Conservation (phyloP, 1,140 invertebrate species). For the Drosophila saltans region DNA sequence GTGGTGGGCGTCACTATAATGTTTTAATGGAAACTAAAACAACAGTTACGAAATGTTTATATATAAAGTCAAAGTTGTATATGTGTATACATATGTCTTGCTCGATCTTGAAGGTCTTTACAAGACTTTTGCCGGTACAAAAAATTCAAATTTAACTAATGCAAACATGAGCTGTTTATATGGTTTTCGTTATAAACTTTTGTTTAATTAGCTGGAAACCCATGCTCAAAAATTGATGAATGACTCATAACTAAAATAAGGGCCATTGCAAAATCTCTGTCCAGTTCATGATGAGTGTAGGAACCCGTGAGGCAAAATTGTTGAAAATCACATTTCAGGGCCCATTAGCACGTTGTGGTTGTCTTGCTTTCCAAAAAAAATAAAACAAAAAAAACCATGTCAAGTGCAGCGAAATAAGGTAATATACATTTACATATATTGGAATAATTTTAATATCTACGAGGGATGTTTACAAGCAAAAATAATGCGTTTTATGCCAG, state of each 20-base stretch:
- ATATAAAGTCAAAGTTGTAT: no score
- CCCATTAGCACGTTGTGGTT: constrained; percentile 75
- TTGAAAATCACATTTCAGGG: constrained; percentile 62
- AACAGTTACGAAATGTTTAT: constrained; percentile 52
- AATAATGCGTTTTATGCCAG: constrained; percentile 50
- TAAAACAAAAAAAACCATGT: constrained; percentile 60
- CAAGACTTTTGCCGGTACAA: constrained; percentile 35
- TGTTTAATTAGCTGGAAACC: constrained; percentile 53
- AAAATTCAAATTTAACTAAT: constrained; percentile 17
- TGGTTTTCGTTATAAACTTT: background rate
- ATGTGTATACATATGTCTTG: no score
- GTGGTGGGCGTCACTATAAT: constrained; percentile 35
- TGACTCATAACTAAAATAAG: constrained; percentile 37
- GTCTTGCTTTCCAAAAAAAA: constrained; percentile 29
- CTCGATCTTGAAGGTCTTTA: constrained; percentile 42
- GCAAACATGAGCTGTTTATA: constrained; percentile 38
- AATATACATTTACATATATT: background rate
- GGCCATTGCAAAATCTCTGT: constrained; percentile 43
- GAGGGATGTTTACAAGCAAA: constrained; percentile 69
- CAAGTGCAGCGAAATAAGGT: constrained; percentile 56
- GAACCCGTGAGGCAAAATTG: constrained; percentile 21
- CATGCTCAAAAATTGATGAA: constrained; percentile 13
- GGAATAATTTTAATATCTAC: constrained; percentile 31
- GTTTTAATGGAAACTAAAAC: constrained; percentile 50
- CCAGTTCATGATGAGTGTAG: constrained; percentile 40